Evolutionary conservation across 1,140 invertebrate species (phyloP).

Genomic region (Drosophila paulistorum): DNA sequence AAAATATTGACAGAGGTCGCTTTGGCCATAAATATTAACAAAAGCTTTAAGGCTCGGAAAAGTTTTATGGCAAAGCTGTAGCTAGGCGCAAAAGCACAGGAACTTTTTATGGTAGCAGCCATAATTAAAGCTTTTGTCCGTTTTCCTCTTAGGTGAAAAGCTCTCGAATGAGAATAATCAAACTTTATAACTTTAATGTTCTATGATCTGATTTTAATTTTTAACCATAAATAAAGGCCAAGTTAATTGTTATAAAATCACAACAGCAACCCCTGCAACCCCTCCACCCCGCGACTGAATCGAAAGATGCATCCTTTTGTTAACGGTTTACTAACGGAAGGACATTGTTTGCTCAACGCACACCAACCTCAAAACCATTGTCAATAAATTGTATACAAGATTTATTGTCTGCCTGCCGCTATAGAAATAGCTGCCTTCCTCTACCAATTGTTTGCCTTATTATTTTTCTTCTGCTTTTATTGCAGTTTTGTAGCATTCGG

Average conservation of each 20-base stretch:
- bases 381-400: constrained; percentile 80
- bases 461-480: constrained; percentile 17
- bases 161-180: not conserved
- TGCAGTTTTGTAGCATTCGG: not conserved
- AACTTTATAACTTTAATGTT: not conserved
- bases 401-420: constrained; percentile 63
- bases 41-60: not conserved
- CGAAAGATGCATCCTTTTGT: constrained; percentile 54
- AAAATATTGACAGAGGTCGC: not conserved
- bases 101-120: not conserved
- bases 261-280: not conserved
- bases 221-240: not conserved
- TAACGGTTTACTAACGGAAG: constrained; percentile 56
- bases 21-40: not conserved
- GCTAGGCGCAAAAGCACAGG: not conserved
- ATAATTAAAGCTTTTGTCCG: not conserved
- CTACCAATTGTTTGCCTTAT: not conserved
- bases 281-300: not conserved
- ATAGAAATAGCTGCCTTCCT: constrained; percentile 39
- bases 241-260: constrained; percentile 3
- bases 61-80: not conserved
- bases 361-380: constrained; percentile 73
- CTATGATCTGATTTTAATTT: not conserved
- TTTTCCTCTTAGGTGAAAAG: not conserved
- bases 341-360: constrained; percentile 73